These are phyloP conservation scores for Matsumurasca onukii DNA, from an alignment of 1,140 invertebrate species.

Conservation along the genomic window DNA sequence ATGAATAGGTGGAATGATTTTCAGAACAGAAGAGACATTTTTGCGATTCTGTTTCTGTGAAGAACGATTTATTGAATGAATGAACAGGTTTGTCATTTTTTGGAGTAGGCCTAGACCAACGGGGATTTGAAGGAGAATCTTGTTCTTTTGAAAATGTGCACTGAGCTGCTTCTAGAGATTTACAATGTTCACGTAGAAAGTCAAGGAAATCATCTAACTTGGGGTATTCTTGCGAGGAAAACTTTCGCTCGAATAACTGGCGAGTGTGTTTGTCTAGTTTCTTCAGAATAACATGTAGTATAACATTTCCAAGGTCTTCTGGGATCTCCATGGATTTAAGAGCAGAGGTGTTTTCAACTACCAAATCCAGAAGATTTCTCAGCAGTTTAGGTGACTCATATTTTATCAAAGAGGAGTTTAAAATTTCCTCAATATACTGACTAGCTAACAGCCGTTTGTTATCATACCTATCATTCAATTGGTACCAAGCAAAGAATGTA, in stretches of 20 bases:
- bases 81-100: not conserved
- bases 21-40: not conserved
- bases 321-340: not conserved
- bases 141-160: not conserved
- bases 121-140: not conserved
- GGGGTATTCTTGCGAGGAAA: not conserved
- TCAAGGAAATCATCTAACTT: not conserved
- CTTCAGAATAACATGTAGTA: not conserved
- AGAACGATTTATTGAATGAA: not conserved
- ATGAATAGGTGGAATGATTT: not conserved
- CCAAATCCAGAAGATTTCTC: not conserved
- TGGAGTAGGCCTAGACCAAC: not conserved
- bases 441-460: not conserved
- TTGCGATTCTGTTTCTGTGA: not conserved
- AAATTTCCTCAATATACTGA: not conserved
- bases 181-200: not conserved
- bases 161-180: not conserved
- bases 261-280: not conserved
- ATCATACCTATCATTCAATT: conserved; percentile 2
- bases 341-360: not conserved
- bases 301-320: not conserved
- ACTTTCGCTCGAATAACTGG: conserved; percentile 1
- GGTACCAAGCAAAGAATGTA: not conserved
- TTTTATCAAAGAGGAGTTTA: not conserved
- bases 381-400: not conserved